A percentile compares a stretch with the other conserved stretches of the same genome.
Evolutionary conservation across 2,113 vertebrate genomes (phyloP).

Genomic region (Anarrhichthys ocellatus): DNA sequence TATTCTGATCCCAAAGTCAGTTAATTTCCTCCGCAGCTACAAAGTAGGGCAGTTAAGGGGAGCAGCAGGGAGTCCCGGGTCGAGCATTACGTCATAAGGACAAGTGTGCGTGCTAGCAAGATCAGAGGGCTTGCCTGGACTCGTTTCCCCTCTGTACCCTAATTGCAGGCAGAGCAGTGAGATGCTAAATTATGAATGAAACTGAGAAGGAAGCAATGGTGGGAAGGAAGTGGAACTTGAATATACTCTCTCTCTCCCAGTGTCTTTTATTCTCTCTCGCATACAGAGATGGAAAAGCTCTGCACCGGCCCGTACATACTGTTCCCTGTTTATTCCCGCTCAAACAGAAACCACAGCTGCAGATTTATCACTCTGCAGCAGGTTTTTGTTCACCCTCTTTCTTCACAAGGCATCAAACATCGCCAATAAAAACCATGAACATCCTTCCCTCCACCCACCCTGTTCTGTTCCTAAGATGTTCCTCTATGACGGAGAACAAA

Average conservation of each 20-base stretch:
- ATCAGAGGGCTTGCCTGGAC: slow-evolving; percentile 21
- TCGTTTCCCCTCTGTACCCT: slow-evolving; percentile 24
- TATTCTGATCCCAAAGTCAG: slow-evolving; percentile 4
- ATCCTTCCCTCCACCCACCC: neutral
- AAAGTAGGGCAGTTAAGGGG: slow-evolving; percentile 65
- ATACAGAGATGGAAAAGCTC: slow-evolving; percentile 5
- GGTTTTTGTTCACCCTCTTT: neutral
- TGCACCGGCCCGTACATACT: slow-evolving; percentile 26
- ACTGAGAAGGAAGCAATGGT: slow-evolving; percentile 25
- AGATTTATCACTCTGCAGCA: slow-evolving; percentile 40
- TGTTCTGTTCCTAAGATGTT: slow-evolving; percentile 3
- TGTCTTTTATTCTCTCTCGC: neutral
- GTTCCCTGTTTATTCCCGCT: slow-evolving; percentile 41
- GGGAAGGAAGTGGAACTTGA: slow-evolving; percentile 15
- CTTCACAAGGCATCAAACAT: slow-evolving; percentile 10
- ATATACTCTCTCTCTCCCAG: neutral
- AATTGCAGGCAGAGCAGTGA: slow-evolving; percentile 39
- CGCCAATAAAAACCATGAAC: neutral
- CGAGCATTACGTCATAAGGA: slow-evolving; percentile 34
- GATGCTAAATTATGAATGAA: slow-evolving; percentile 68
- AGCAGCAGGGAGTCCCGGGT: slow-evolving; percentile 50
- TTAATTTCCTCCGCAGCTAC: slow-evolving; percentile 31
- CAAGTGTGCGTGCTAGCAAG: slow-evolving; percentile 17
- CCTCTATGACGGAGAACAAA: neutral
- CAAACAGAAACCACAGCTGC: slow-evolving; percentile 59